A percentile compares a stretch with the other conserved stretches of the same genome.
Conservation (phyloP, 2,797 vertebrate genomes). For the Denticeps clupeoides region DNA sequence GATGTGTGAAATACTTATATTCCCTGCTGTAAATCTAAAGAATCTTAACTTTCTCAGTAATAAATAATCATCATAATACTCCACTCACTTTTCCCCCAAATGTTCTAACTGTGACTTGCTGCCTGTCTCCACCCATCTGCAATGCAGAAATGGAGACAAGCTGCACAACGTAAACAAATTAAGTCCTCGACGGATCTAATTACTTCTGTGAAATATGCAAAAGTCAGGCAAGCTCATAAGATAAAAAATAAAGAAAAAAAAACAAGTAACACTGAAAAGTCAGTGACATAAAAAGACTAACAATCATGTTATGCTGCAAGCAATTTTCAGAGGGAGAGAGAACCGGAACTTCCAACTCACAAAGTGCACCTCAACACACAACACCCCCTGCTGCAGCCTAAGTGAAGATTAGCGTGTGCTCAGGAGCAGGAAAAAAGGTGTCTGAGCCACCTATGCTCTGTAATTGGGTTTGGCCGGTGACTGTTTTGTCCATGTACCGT, state of each 20-base stretch:
- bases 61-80: too few species aligned
- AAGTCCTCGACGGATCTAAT: constrained; percentile 40
- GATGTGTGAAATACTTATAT: too few species aligned
- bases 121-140: constrained; percentile 1
- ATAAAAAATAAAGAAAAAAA: constrained; percentile 42
- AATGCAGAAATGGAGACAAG: too few species aligned
- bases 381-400: constrained; percentile 30
- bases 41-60: too few species aligned
- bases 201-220: constrained; percentile 39
- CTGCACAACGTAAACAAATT: constrained; percentile 35
- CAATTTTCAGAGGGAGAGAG: too few species aligned
- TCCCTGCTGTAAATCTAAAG: too few species aligned
- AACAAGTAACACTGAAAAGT: background rate
- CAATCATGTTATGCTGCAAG: too few species aligned
- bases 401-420: constrained; percentile 51
- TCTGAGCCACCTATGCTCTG: constrained; percentile 46
- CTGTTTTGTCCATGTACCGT: constrained; percentile 44
- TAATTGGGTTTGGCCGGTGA: constrained; percentile 44
- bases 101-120: too few species aligned
- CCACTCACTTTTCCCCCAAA: too few species aligned
- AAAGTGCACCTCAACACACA: too few species aligned
- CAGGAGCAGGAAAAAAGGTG: constrained; percentile 32
- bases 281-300: too few species aligned
- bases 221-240: constrained; percentile 29
- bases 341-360: too few species aligned